Evolutionary conservation across 2,888 invertebrate species (phyloP).

Genomic region (Himalopsyche tibetana): DNA sequence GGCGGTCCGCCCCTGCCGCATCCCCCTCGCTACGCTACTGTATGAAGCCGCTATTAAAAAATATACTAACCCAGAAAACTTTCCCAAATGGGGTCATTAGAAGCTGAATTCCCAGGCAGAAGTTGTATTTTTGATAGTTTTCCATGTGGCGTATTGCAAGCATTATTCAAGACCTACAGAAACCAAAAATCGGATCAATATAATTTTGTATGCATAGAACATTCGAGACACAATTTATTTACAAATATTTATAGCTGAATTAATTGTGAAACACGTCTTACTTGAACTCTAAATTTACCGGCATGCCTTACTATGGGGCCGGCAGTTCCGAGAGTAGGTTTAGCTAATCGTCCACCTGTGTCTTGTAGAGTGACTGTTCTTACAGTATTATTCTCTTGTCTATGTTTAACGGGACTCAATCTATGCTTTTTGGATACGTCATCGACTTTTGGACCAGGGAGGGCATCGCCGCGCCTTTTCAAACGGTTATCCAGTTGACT

Average conservation of each 20-base stretch:
- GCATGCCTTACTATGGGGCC: constrained; percentile 74
- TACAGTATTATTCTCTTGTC: constrained; percentile 62
- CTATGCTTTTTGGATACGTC: constrained; percentile 69
- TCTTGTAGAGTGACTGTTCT: constrained; percentile 63
- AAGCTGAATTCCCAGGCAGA: constrained; percentile 76
- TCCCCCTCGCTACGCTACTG: too few relatives aligned
- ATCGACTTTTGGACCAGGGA: constrained; percentile 72
- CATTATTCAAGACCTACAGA: constrained; percentile 74
- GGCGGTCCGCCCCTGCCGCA: too few relatives aligned
- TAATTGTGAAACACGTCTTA: constrained; percentile 65
- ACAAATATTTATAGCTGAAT: neutral
- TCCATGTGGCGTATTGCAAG: constrained; percentile 79
- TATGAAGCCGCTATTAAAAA: neutral
- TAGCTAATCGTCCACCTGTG: constrained; percentile 66
- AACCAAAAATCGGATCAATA: constrained; percentile 42
- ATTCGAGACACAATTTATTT: neutral
- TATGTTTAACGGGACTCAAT: constrained; percentile 58
- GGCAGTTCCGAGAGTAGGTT: constrained; percentile 71
- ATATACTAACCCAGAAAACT: constrained; percentile 78
- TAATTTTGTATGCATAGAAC: constrained; percentile 8
- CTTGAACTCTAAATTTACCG: constrained; percentile 74
- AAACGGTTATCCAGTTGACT: constrained; percentile 73
- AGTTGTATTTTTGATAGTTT: constrained; percentile 78
- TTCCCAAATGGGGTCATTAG: constrained; percentile 83
- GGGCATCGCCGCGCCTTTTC: constrained; percentile 70